Evolutionary conservation across 2,888 invertebrate genomes (phyloP), one percentile per base, ranked within the genome.

Genomic region (Lasius platythorax): DNA sequence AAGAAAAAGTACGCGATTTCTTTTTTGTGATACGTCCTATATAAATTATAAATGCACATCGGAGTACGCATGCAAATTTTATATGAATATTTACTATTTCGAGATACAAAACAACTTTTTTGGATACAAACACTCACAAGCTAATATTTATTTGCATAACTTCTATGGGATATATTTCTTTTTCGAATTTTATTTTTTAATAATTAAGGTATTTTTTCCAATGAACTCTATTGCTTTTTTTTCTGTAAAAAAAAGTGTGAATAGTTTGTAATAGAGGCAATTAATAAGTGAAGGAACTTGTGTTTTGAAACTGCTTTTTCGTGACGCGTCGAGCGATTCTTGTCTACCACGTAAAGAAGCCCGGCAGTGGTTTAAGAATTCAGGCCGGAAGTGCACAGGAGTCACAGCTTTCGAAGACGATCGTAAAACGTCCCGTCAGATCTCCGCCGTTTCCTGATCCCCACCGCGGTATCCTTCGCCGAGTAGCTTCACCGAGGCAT

Each of bases 321-420:
- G 28, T 28, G 66, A 37, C 43, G 18, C 37, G 67, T 58, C 68
- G 76, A 79, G 76, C 76, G 84, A 84, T 82, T 74, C 76, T 72
- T 37, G 82, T 79, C 87, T 82, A 68, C 58, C 70, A 81, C 72
- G 82, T 84, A 85, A 89, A 89, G 75, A 87, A 85, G 76, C 70
- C 73, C 43, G 83, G 12, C 78, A 82, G 79, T 67, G 74, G 46
- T 85, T 82, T 82, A 83, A 85, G 87, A 88, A 89, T 86, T 82
- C 72, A 90, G 87, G 70, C 90, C 89, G 89, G 90, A 89, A 89
- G 86, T 88, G 78, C 86, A 83, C 72, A 81, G 79, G 81, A 89
- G 88, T 85, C 85, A 76, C 88, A 90, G 88, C 89, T 89, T 90
- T 88, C 89, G 88, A 89, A 90, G 89, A 88, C 85, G 89, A 87